Percentiles rank a stretch among this genome's conserved stretches.
phyloP scores from a whole-genome alignment of 2,888 invertebrate genomes.

The Ramazzottius varieornatus region DNA sequence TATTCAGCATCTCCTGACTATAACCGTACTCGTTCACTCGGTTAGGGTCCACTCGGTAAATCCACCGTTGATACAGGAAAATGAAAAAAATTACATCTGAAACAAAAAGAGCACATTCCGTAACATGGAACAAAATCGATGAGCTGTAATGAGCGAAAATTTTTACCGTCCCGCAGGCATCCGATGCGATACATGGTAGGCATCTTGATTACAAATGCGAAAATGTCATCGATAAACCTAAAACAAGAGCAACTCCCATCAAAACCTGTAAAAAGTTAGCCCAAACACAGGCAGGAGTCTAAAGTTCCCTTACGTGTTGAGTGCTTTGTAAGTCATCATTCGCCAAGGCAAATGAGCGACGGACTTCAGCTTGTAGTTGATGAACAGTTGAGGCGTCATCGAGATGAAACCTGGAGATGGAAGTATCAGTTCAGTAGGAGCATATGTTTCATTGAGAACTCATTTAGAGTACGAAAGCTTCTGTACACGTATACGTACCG shows the following conservation, averaged over 20 bases:
- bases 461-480: conserved; percentile 6
- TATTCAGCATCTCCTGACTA: conserved; percentile 68
- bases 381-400: conserved; percentile 99
- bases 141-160: neutral
- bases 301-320: conserved; percentile 40
- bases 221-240: conserved; percentile 85
- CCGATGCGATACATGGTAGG: conserved; percentile 92
- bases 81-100: conserved; percentile 90
- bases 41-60: conserved; percentile 80
- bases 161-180: conserved; percentile 71
- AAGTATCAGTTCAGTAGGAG: neutral
- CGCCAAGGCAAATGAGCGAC: conserved; percentile 98
- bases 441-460: conserved; percentile 2
- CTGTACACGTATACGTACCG: conserved; percentile 19
- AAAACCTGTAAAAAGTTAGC: neutral
- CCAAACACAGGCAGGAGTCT: neutral
- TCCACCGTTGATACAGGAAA: conserved; percentile 93
- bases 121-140: neutral
- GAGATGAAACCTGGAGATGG: conserved; percentile 59
- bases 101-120: conserved; percentile 16
- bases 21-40: conserved; percentile 96
- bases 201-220: conserved; percentile 99
- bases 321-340: conserved; percentile 97
- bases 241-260: neutral
- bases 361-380: conserved; percentile 95